Conservation (phyloP, 2,888 invertebrate genomes). For the Muschampia plurimacula region DNA sequence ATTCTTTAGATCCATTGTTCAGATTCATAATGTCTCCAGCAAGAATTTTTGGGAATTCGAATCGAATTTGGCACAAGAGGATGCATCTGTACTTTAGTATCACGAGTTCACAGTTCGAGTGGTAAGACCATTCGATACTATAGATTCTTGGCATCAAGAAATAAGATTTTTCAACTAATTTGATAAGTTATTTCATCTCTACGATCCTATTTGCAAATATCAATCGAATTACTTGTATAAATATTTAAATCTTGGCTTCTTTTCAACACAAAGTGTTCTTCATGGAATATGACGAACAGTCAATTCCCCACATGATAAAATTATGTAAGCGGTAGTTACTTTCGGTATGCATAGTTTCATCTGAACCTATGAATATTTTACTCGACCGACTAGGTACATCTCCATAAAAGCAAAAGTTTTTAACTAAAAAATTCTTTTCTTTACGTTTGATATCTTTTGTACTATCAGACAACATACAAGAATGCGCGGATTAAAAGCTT, state of each 20-base stretch:
- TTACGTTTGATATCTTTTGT: constrained; percentile 34
- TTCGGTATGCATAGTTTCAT: constrained; percentile 30
- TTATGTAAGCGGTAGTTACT: constrained; percentile 14
- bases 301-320: constrained; percentile 5
- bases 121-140: constrained; percentile 30
- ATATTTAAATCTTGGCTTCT: constrained; percentile 21
- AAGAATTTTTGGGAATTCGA: background rate
- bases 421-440: constrained; percentile 26
- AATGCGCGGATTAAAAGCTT: constrained; percentile 37
- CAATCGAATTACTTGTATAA: constrained; percentile 27
- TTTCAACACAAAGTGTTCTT: background rate
- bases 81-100: constrained; percentile 26
- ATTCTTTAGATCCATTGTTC: background rate
- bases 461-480: constrained; percentile 35
- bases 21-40: background rate
- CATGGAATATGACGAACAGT: background rate
- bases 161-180: constrained; percentile 35
- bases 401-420: constrained; percentile 34
- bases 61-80: constrained; percentile 31
- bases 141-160: constrained; percentile 31
- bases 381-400: constrained; percentile 21
- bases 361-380: constrained; percentile 37
- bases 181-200: constrained; percentile 30
- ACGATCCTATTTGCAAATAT: constrained; percentile 28
- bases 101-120: constrained; percentile 18